Evolutionary conservation across 2,888 invertebrate species (phyloP).

Genomic region (Erebia palarica): DNA sequence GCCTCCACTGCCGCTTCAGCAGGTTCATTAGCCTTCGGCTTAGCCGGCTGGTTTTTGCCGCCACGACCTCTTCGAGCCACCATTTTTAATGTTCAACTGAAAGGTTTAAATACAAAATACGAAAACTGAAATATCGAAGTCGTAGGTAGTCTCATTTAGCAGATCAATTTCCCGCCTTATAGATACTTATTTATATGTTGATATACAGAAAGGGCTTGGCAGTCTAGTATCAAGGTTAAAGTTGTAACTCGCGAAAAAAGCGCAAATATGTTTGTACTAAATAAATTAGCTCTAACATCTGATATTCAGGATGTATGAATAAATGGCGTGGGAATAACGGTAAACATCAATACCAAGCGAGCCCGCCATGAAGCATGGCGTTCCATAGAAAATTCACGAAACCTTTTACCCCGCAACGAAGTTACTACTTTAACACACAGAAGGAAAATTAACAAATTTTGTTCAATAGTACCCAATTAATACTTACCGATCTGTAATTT

Average conservation of each 20-base stretch:
- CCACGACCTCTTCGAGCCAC: constrained; percentile 77
- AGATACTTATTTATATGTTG: constrained; percentile 43
- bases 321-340: constrained; percentile 50
- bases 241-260: constrained; percentile 57
- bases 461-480: constrained; percentile 33
- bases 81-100: constrained; percentile 54
- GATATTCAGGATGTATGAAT: not conserved
- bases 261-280: constrained; percentile 14
- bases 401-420: constrained; percentile 39
- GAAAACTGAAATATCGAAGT: constrained; percentile 8
- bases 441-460: not conserved
- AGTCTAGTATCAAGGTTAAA: constrained; percentile 68
- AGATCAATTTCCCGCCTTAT: constrained; percentile 63
- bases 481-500: constrained; percentile 42
- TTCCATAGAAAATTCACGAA: constrained; percentile 70
- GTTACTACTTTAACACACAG: constrained; percentile 25
- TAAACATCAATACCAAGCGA: constrained; percentile 56
- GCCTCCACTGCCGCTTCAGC: constrained; percentile 30
- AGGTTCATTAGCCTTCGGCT: constrained; percentile 57
- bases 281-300: not conserved
- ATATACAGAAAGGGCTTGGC: constrained; percentile 52
- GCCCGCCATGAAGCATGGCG: constrained; percentile 74
- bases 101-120: constrained; percentile 12
- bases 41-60: constrained; percentile 66
- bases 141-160: not conserved